Conservation (phyloP, 1,140 invertebrate species). For the Drosophila bocki region DNA sequence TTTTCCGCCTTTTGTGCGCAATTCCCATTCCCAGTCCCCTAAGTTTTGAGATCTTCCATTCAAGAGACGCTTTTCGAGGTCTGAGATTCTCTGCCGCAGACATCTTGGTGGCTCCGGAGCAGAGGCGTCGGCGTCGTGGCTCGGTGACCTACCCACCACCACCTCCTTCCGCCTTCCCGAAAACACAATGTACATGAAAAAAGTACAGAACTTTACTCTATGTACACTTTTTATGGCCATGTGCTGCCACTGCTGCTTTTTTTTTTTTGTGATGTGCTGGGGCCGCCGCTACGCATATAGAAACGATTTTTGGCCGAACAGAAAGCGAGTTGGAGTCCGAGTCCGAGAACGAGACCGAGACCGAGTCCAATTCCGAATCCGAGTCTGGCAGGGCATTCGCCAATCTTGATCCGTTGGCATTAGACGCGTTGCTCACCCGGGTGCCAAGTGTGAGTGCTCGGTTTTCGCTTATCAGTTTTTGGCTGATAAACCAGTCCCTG, state of each 20-base stretch:
- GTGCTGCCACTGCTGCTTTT: no score
- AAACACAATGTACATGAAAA: constrained; percentile 23
- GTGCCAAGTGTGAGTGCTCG: constrained; percentile 17
- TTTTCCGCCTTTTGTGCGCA: constrained; percentile 49
- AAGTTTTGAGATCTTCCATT: constrained; percentile 29
- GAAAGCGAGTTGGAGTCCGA: constrained; percentile 54
- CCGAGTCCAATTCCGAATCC: constrained; percentile 1
- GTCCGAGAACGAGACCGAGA: not conserved
- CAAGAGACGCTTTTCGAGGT: constrained; percentile 35
- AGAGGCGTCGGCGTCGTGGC: constrained; percentile 38
- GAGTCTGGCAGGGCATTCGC: constrained; percentile 64
- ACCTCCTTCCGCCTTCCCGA: not conserved
- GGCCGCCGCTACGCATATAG: constrained; percentile 39
- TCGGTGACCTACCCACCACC: constrained; percentile 69
- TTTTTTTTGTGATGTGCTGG: constrained; percentile 12
- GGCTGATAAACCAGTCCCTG: constrained; percentile 43
- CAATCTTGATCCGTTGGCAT: constrained; percentile 78
- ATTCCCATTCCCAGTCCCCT: constrained; percentile 3
- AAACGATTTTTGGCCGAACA: constrained; percentile 60
- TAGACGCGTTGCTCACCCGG: constrained; percentile 59
- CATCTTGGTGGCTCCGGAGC: constrained; percentile 32
- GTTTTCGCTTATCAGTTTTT: constrained; percentile 29
- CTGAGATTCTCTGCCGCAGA: constrained; percentile 43
- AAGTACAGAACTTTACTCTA: constrained; percentile 45
- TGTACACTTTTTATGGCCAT: no score